Base-by-base conservation (phyloP, 2,797 vertebrate species). In the Dallia pectoralis region DNA sequence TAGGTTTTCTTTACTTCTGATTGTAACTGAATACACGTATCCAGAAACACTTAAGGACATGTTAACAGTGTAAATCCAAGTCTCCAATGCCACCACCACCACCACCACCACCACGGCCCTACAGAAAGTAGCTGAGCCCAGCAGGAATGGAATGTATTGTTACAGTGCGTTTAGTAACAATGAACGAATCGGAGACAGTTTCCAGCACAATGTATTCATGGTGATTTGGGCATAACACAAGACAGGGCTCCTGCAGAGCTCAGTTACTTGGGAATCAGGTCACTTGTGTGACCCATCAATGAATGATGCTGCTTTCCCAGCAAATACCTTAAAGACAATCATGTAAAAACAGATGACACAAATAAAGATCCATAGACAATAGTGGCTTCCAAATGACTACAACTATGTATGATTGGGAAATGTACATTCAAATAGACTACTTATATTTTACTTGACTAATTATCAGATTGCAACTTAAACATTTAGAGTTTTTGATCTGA, bases 121-220 rank as follows among this genome's bases (percentile, higher is more conserved):
- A 16, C 29, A 64, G 9, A 44, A 33, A 66, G 32, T 36, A 66
- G 18, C 22, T 18, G 32, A 18, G 32, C 32, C 32, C 64, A 66
- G 33, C 65, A 47, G 22, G 65, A 67, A 8, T 67, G 65, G 65
- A 67, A 67, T 67, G 22, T 67, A 27, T 44, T 67, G 36, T 67
- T 44, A 44, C 36, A 44, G n/a, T 44, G 14, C 36, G 2, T 67
- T 67, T 44, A 67, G 19, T 25, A 47, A 67, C 36, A 67, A 67
- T 67, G 9, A 25, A 22, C 44, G 33, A 8, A 40, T 44, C 65
- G 22, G 33, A 47, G 36, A 67, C 65, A 67, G 36, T 44, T 44
- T 12, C 33, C 33, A 40, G n/a, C 18, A 47, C 65, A 67, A 47
- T 67, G 65, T 19, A 36, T 44, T 22, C n/a, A 25, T 67, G 65